phyloP scores from a whole-genome alignment of 2,797 vertebrate genomes.

The Betta splendens region DNA sequence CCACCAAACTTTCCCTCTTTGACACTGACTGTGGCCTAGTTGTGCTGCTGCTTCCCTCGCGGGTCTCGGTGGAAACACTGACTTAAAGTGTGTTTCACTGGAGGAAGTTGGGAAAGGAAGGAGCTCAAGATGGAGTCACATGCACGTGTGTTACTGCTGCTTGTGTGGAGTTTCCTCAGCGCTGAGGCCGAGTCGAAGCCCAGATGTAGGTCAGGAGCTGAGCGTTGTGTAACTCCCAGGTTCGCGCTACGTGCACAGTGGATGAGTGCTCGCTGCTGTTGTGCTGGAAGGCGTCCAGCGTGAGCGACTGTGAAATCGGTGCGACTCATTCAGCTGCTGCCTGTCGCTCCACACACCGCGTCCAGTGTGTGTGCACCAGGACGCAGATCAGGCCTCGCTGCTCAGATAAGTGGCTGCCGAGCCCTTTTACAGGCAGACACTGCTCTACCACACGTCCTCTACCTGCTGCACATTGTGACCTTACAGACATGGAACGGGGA shows the following conservation, averaged over 20 bases:
- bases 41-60: conserved; percentile 12
- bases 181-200: conserved; percentile 33
- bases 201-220: conserved; percentile 66
- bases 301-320: conserved; percentile 26
- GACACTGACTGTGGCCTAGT: conserved; percentile 35
- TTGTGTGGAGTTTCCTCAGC: conserved; percentile 59
- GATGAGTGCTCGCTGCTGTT: conserved; percentile 6
- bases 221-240: conserved; percentile 55
- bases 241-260: background rate
- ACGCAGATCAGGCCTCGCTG: too few species aligned
- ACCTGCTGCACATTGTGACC: too few species aligned
- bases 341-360: background rate
- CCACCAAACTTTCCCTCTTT: too few species aligned
- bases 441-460: too few species aligned
- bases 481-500: too few species aligned
- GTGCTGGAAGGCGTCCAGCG: conserved; percentile 32
- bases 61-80: conserved; percentile 11
- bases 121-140: background rate
- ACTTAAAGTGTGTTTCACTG: background rate
- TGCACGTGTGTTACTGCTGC: conserved; percentile 8
- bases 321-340: conserved; percentile 10
- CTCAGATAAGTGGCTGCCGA: too few species aligned
- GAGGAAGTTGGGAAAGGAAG: background rate
- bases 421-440: too few species aligned
- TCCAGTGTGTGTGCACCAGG: background rate